Evolutionary conservation across 2,888 invertebrate genomes (phyloP).

Genomic region (Drosophila stalkeri): DNA sequence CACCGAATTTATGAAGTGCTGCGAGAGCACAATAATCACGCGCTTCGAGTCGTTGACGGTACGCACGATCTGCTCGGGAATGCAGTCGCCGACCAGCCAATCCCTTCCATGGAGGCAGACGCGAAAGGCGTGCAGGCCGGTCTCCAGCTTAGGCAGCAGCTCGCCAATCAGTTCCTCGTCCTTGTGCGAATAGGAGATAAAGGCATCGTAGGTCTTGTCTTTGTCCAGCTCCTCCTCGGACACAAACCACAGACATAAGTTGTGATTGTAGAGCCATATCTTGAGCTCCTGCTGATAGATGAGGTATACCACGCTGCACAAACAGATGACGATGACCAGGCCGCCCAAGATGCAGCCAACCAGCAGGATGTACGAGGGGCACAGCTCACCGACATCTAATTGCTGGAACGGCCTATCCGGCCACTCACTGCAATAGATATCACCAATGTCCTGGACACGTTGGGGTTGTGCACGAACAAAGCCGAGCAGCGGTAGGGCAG

Average conservation of each 20-base stretch:
- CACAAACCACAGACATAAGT: slow-evolving; percentile 87
- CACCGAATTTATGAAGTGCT: slow-evolving; percentile 90
- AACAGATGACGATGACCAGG: slow-evolving; percentile 84
- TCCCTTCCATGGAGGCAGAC: slow-evolving; percentile 90
- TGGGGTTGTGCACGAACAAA: slow-evolving; percentile 85
- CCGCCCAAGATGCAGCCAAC: slow-evolving; percentile 85
- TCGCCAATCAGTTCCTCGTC: slow-evolving; percentile 90
- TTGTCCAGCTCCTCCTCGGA: slow-evolving; percentile 89
- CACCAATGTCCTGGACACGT: slow-evolving; percentile 67
- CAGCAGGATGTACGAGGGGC: slow-evolving; percentile 83
- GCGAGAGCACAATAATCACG: slow-evolving; percentile 89
- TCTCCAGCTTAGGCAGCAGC: slow-evolving; percentile 88
- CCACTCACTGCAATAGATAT: slow-evolving; percentile 62
- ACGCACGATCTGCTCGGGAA: slow-evolving; percentile 89
- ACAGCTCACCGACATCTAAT: slow-evolving; percentile 83
- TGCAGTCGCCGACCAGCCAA: slow-evolving; percentile 90
- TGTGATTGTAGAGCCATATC: slow-evolving; percentile 88
- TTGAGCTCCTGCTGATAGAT: slow-evolving; percentile 87
- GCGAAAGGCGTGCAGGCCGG: slow-evolving; percentile 87
- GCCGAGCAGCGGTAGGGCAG: slow-evolving; percentile 86
- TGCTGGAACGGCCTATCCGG: slow-evolving; percentile 65
- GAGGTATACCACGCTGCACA: slow-evolving; percentile 85
- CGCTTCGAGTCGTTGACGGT: slow-evolving; percentile 89
- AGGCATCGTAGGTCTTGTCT: slow-evolving; percentile 89
- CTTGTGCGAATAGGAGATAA: slow-evolving; percentile 91